A percentile compares a stretch with the other conserved stretches of the same genome.
Evolutionary conservation across 1,140 invertebrate species (phyloP).

Genomic region (Ruditapes philippinarum): DNA sequence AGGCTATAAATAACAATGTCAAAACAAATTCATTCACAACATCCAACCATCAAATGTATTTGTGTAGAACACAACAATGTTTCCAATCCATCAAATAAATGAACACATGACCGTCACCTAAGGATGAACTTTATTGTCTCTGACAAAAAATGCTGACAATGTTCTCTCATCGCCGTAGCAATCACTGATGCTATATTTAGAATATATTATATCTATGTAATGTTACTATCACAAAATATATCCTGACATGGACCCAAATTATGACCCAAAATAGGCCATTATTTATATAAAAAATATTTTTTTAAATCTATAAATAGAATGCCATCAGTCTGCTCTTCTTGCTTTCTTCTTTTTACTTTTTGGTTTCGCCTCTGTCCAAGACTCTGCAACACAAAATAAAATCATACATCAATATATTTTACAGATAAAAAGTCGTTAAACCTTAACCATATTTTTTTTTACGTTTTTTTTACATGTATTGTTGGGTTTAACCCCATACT

Average conservation of each 20-base stretch:
- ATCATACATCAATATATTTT: no score
- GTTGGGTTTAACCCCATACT: no score
- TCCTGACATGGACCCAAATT: conserved; percentile 53
- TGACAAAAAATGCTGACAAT: background rate
- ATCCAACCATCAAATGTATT: conserved; percentile 3
- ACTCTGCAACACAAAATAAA: conserved; percentile 65
- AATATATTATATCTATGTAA: conserved; percentile 23
- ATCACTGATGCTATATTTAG: background rate
- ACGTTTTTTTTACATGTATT: no score
- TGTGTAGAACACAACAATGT: background rate
- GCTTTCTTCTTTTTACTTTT: conserved; percentile 83
- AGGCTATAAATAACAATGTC: no score
- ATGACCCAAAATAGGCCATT: conserved; percentile 44
- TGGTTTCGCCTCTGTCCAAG: conserved; percentile 81
- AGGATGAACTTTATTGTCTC: background rate
- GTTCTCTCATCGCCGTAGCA: background rate
- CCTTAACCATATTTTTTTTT: no score
- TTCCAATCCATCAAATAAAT: background rate
- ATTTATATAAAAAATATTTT: conserved; percentile 36
- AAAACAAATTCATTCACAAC: no score
- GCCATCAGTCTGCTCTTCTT: conserved; percentile 77
- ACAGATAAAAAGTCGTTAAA: no score
- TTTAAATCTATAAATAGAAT: background rate
- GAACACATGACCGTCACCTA: conserved; percentile 40
- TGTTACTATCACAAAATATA: conserved; percentile 61